Evolutionary conservation across 2,797 vertebrate genomes (phyloP).

Genomic region (Semaprochilodus insignis): DNA sequence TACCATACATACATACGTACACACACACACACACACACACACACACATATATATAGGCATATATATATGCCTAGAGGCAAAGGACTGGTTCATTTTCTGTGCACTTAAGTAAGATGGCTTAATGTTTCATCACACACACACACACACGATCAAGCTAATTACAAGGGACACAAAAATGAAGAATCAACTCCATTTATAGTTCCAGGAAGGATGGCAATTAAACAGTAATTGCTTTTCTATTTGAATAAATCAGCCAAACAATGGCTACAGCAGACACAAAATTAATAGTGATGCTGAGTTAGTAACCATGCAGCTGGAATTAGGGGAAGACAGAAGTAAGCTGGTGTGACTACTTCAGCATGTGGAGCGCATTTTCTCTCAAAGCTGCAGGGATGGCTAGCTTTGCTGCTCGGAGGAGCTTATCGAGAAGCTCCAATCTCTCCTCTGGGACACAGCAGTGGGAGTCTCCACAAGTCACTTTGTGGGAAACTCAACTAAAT

Average conservation of each 20-base stretch:
- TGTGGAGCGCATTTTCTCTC: slow-evolving; percentile 36
- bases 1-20: too few relatives aligned
- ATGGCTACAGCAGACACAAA: background rate
- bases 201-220: slow-evolving; percentile 33
- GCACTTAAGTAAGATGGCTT: background rate
- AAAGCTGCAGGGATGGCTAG: slow-evolving; percentile 44
- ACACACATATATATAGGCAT: too few relatives aligned
- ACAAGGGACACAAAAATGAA: background rate
- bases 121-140: background rate
- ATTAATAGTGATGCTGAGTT: background rate
- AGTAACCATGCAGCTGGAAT: slow-evolving; percentile 18
- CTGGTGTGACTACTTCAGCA: slow-evolving; percentile 22
- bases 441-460: slow-evolving; percentile 41
- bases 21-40: too few relatives aligned
- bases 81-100: background rate
- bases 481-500: slow-evolving; percentile 29
- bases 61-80: slow-evolving; percentile 10
- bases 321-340: slow-evolving; percentile 29
- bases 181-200: slow-evolving; percentile 35
- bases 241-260: slow-evolving; percentile 38
- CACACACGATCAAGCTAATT: slow-evolving; percentile 18
- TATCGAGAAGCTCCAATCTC: slow-evolving; percentile 31
- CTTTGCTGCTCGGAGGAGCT: slow-evolving; percentile 40
- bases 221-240: slow-evolving; percentile 27
- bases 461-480: slow-evolving; percentile 50